Evolutionary conservation across 2,888 invertebrate genomes (phyloP).

Genomic region (Lasioglossum vierecki): DNA sequence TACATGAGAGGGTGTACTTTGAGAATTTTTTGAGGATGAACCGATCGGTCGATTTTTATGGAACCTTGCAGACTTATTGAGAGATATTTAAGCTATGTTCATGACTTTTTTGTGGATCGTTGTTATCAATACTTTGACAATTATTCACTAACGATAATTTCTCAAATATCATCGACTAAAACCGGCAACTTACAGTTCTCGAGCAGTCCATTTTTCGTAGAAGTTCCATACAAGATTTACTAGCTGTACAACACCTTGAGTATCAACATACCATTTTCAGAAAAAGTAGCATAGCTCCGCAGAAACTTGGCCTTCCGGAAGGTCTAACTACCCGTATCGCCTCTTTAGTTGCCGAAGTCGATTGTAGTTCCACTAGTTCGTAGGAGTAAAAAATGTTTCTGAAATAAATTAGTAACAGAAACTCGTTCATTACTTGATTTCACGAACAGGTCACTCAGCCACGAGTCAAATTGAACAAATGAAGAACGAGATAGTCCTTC

Average conservation of each 20-base stretch:
- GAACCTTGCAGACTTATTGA: too few species aligned
- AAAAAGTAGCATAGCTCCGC: not conserved
- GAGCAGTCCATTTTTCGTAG: not conserved
- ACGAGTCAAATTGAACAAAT: not conserved
- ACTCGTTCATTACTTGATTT: not conserved
- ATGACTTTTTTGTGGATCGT: too few species aligned
- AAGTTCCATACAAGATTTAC: not conserved
- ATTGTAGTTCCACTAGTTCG: not conserved
- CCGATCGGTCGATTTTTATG: too few species aligned
- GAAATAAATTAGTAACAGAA: not conserved
- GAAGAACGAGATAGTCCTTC: too few species aligned
- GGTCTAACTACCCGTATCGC: not conserved
- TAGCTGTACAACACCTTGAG: not conserved
- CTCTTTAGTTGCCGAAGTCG: not conserved
- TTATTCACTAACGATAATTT: too few species aligned
- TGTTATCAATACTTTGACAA: too few species aligned
- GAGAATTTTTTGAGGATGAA: too few species aligned
- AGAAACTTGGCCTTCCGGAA: not conserved
- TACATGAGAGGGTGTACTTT: not conserved
- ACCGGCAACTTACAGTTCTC: too few species aligned
- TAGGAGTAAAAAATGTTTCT: not conserved
- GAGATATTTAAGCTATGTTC: too few species aligned
- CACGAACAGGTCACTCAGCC: too few species aligned
- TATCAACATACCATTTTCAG: not conserved
- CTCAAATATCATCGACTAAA: too few species aligned